phyloP scores from a whole-genome alignment of 92 coral and sea anemone genomes.

The Umimayanthus chanpuru region DNA sequence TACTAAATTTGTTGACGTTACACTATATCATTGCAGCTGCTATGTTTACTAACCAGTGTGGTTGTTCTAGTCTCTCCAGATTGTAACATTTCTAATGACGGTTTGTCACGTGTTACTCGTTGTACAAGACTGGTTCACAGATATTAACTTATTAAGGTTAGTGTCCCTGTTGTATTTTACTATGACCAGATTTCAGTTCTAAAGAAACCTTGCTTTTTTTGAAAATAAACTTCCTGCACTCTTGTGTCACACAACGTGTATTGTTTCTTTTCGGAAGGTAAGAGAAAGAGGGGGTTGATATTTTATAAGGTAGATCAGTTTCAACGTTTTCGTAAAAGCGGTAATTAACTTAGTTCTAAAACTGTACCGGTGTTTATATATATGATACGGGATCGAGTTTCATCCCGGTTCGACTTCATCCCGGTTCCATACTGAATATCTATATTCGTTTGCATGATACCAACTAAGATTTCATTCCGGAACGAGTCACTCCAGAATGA shows the following conservation, averaged over 20 bases:
- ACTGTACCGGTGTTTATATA: too few relatives aligned
- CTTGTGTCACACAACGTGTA: background rate
- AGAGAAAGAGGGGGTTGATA: background rate
- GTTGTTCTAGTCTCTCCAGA: constrained; percentile 81
- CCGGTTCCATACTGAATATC: too few relatives aligned
- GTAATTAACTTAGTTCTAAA: too few relatives aligned
- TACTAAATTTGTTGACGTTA: background rate
- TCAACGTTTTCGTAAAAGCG: too few relatives aligned
- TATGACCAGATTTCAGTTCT: background rate
- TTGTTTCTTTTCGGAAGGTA: background rate
- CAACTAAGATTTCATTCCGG: too few relatives aligned
- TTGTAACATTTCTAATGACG: constrained; percentile 89
- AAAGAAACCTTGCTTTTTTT: background rate
- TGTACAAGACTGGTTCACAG: constrained; percentile 97
- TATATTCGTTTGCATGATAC: too few relatives aligned
- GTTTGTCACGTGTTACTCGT: constrained; percentile 94
- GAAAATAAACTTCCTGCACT: background rate
- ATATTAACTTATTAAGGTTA: constrained; percentile 87
- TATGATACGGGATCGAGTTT: too few relatives aligned
- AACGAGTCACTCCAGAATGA: too few relatives aligned
- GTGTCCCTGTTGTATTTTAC: background rate
- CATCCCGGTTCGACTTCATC: too few relatives aligned
- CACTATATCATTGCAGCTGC: background rate
- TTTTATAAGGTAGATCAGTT: too few relatives aligned
- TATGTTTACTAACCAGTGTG: background rate